Percentiles rank a stretch among this genome's conserved stretches.
These are phyloP conservation scores for Leptodactylus fallax DNA, from an alignment of 2,797 vertebrate species.

Conservation along the genomic window DNA sequence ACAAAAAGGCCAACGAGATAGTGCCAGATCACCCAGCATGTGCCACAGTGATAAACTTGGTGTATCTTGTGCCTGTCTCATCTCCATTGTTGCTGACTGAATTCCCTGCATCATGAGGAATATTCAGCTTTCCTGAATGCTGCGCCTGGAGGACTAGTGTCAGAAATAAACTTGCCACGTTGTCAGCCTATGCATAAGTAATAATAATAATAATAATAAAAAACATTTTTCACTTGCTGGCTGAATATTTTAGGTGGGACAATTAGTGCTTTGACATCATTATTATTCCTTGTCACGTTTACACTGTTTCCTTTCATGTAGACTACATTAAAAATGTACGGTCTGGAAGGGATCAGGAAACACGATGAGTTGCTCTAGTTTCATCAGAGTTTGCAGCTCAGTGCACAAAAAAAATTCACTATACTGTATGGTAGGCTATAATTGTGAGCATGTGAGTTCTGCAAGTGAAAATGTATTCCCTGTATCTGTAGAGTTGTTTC, in stretches of 20 bases:
- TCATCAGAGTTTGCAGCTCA: neutral
- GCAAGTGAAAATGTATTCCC: no score
- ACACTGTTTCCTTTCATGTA: neutral
- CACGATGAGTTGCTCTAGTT: neutral
- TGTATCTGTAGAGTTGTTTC: no score
- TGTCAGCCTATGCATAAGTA: no score
- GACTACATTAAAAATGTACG: slow-evolving; percentile 21
- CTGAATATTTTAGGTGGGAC: neutral
- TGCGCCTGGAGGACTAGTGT: neutral
- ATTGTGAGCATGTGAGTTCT: no score
- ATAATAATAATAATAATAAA: neutral
- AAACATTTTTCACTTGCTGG: neutral
- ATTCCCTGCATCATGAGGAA: no score
- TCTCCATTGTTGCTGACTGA: no score
- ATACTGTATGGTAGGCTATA: neutral
- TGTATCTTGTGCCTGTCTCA: no score
- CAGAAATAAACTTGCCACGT: neutral
- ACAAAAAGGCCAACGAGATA: no score
- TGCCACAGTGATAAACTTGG: no score
- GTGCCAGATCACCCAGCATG: no score
- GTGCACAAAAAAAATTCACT: neutral
- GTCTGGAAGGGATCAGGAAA: neutral
- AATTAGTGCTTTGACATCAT: neutral
- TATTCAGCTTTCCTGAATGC: neutral
- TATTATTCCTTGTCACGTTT: neutral